Evolutionary conservation across 2,113 vertebrate species (phyloP).

Genomic region (Nanorana parkeri): DNA sequence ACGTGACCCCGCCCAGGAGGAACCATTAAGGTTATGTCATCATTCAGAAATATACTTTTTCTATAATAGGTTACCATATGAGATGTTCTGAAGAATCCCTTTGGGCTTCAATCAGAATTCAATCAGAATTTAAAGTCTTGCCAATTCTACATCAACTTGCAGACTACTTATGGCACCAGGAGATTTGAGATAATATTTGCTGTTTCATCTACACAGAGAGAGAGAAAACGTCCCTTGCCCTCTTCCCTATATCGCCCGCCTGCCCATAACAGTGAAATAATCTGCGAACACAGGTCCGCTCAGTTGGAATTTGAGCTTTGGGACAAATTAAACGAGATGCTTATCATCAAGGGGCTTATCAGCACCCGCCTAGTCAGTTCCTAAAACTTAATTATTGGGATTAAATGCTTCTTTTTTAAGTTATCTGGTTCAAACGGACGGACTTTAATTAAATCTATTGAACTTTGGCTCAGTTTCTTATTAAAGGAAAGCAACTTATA

Average conservation of each 20-base stretch:
- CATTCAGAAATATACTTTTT: no score
- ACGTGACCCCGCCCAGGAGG: no score
- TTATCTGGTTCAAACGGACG: slow-evolving; percentile 46
- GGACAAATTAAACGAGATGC: slow-evolving; percentile 51
- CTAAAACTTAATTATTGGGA: slow-evolving; percentile 52
- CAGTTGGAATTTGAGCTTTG: slow-evolving; percentile 22
- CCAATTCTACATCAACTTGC: no score
- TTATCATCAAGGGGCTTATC: slow-evolving; percentile 50
- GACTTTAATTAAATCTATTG: slow-evolving; percentile 47
- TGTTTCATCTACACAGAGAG: neutral
- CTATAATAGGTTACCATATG: no score
- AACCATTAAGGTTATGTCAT: no score
- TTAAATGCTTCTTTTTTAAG: slow-evolving; percentile 52
- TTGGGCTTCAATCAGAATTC: no score
- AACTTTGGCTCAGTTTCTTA: slow-evolving; percentile 33
- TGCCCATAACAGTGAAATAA: neutral
- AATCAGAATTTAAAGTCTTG: no score
- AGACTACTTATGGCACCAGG: no score
- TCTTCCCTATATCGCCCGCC: neutral
- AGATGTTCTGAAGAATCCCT: no score
- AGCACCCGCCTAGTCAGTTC: slow-evolving; percentile 6
- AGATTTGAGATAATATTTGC: no score
- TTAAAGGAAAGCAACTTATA: slow-evolving; percentile 20
- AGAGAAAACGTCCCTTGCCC: neutral
- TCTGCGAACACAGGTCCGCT: slow-evolving; percentile 14